Evolutionary conservation across 2,888 invertebrate species (phyloP), one percentile per base, ranked within the genome.

Genomic region (Polydrusus cervinus): DNA sequence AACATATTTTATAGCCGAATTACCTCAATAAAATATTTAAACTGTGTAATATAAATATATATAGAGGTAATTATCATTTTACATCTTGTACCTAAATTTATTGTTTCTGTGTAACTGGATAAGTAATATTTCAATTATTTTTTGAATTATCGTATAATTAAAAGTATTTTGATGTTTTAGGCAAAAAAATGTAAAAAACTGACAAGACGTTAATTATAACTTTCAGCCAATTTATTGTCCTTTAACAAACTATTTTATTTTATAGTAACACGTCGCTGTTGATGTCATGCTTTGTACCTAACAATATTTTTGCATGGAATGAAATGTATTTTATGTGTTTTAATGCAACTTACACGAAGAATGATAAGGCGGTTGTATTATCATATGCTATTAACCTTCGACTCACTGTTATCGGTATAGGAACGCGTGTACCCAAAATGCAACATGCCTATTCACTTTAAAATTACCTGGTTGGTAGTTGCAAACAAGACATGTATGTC

Each of bases 361-460:
- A 67, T 53, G 75, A 75, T 75, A 75, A 66, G 70, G 34, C 70
- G 64, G 53, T 74, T 74, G 69, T 65, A 72, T 76, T 76, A 76
- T 76, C 71, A 67, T 49, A 62, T 5, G 64, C 76, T 69, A 64
- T 73, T 73, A 72, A 76, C 76, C 76, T 76, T 76, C 72, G 55
- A 72, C 18, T 65, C 38, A 68, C 16, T 71, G 25, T 25, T 76
- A 76, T 76, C 71, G 74, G 14, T 61, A 45, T 38, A 60, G 51
- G 60, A 53, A 76, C 43, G 65, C 69, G n/a, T 72, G 72, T 76
- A 75, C 72, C 70, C 76, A 16, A 71, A 72, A 76, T 72, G 43
- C 55, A 71, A 76, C 76, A 76, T 66, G 76, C 38, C 71, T 74
- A 74, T 76, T 71, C 76, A 76, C 73, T 76, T 76, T 76, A 73